Conservation (phyloP, 2,797 vertebrate genomes). For the Poeciliopsis paucimaculata region DNA sequence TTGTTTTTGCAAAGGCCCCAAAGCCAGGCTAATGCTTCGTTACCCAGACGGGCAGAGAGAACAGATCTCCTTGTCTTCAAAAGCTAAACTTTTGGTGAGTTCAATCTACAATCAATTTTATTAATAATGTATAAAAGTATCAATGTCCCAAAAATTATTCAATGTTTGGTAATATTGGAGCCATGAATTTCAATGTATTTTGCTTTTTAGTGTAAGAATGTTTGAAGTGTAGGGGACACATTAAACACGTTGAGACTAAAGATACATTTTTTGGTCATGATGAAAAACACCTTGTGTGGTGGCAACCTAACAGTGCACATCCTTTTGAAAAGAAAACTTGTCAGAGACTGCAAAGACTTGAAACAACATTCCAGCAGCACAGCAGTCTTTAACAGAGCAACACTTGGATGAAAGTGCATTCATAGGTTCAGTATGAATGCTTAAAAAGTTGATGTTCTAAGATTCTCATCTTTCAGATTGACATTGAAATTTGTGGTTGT, state of each 20-base stretch:
- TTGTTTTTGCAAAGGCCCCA: constrained; percentile 85
- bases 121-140: neutral
- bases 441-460: neutral
- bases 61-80: constrained; percentile 94
- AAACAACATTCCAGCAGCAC: neutral
- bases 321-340: neutral
- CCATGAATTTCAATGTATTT: neutral
- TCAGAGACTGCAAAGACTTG: neutral
- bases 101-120: neutral
- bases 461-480: neutral
- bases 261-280: neutral
- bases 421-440: neutral
- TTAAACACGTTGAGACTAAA: neutral
- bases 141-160: neutral
- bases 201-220: neutral
- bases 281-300: neutral
- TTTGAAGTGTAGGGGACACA: neutral
- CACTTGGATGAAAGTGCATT: neutral
- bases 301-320: neutral
- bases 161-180: neutral
- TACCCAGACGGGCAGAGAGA: constrained; percentile 98
- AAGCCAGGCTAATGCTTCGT: constrained; percentile 97
- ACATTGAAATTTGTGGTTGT: neutral
- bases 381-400: neutral
- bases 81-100: constrained; percentile 94